Conservation (phyloP, 2,113 vertebrate genomes). For the Perccottus glenii region DNA sequence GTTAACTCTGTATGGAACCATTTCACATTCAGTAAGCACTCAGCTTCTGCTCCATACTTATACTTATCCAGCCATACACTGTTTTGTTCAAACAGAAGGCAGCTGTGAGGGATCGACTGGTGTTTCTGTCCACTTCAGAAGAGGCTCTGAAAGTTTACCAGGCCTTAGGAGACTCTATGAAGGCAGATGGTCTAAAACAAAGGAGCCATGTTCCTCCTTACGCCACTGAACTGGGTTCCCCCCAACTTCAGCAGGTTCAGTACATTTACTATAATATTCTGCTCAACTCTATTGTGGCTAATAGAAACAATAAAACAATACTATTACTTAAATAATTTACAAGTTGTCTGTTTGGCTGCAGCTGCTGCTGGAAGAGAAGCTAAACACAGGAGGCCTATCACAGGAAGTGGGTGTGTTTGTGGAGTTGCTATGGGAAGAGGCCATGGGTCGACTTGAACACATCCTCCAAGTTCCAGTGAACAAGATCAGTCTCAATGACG, state of each 20-base stretch:
- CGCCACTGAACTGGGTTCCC: slow-evolving; percentile 74
- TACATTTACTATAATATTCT: background rate
- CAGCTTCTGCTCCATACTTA: too few species aligned
- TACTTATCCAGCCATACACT: background rate
- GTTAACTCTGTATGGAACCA: too few species aligned
- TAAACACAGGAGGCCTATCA: slow-evolving; percentile 72
- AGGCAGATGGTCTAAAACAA: slow-evolving; percentile 59
- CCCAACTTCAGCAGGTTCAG: slow-evolving; percentile 79
- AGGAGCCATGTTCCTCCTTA: slow-evolving; percentile 51
- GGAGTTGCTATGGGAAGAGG: slow-evolving; percentile 86
- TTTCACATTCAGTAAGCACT: too few species aligned
- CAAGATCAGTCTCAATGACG: slow-evolving; percentile 84
- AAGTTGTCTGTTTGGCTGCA: slow-evolving; percentile 55
- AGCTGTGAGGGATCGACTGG: slow-evolving; percentile 47
- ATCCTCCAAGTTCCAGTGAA: slow-evolving; percentile 72
- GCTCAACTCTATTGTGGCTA: too few species aligned
- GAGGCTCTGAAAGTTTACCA: slow-evolving; percentile 78
- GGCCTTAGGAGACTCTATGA: slow-evolving; percentile 59
- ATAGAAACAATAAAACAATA: too few species aligned
- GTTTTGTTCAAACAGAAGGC: slow-evolving; percentile 40
- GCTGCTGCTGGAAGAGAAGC: slow-evolving; percentile 84
- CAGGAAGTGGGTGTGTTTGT: slow-evolving; percentile 82
- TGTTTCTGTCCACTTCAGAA: slow-evolving; percentile 72
- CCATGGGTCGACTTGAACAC: slow-evolving; percentile 77
- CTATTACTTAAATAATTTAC: too few species aligned